A percentile compares a stretch with the other conserved stretches of the same genome.
Evolutionary conservation across 2,113 vertebrate species (phyloP).

Genomic region (Urocynchramus pylzowi): DNA sequence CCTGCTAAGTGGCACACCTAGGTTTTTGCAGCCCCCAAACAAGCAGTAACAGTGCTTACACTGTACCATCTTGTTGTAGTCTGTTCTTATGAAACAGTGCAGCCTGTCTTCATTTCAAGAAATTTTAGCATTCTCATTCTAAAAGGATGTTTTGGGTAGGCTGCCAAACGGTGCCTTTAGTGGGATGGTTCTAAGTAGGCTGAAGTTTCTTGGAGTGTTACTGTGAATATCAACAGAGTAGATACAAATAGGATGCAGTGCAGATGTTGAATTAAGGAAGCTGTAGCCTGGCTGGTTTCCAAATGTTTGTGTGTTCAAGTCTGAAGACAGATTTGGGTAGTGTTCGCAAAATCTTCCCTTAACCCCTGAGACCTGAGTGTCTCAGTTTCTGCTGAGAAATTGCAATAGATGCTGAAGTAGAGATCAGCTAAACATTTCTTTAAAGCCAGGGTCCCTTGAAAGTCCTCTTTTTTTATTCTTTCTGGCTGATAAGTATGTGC

Average conservation of each 20-base stretch:
- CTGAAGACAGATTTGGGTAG: fast-evolving
- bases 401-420: background rate
- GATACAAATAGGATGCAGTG: background rate
- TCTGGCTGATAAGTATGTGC: background rate
- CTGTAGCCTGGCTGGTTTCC: background rate
- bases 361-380: background rate
- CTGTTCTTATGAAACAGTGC: background rate
- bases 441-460: background rate
- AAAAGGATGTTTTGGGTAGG: background rate
- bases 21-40: background rate
- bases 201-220: background rate
- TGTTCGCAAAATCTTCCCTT: background rate
- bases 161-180: background rate
- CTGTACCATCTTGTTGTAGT: background rate
- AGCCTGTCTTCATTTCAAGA: background rate
- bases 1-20: background rate
- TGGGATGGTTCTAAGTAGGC: background rate
- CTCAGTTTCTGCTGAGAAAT: background rate
- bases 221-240: background rate
- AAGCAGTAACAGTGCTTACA: background rate
- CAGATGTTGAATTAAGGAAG: background rate
- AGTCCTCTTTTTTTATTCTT: background rate
- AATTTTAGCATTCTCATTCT: background rate
- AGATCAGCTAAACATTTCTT: background rate
- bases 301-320: background rate